phyloP scores from a whole-genome alignment of 2,888 invertebrate species.

The Polia nebulosa region DNA sequence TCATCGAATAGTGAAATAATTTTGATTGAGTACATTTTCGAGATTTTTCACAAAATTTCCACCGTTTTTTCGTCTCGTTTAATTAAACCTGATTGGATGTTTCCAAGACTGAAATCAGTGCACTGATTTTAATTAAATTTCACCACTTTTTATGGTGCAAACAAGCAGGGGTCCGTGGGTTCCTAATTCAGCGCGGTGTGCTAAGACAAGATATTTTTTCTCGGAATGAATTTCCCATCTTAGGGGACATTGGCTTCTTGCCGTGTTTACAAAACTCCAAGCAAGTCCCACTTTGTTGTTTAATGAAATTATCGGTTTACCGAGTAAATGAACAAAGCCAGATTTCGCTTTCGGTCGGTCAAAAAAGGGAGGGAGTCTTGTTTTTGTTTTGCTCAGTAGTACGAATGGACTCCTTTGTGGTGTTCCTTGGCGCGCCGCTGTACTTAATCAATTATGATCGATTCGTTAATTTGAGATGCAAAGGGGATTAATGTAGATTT shows the following conservation, averaged over 20 bases:
- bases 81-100: slow-evolving; percentile 59
- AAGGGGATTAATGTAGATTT: slow-evolving; percentile 77
- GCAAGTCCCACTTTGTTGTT: slow-evolving; percentile 90
- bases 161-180: slow-evolving; percentile 74
- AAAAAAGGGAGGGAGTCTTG: slow-evolving; percentile 84
- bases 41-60: slow-evolving; percentile 28
- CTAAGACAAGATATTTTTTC: slow-evolving; percentile 86
- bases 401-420: slow-evolving; percentile 87
- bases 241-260: slow-evolving; percentile 90
- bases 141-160: slow-evolving; percentile 70
- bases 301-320: slow-evolving; percentile 91
- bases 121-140: slow-evolving; percentile 68
- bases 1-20: slow-evolving; percentile 67
- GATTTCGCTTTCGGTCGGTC: slow-evolving; percentile 88
- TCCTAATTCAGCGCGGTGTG: slow-evolving; percentile 81
- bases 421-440: slow-evolving; percentile 77
- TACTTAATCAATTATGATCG: slow-evolving; percentile 91
- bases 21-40: slow-evolving; percentile 45
- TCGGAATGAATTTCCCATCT: slow-evolving; percentile 89
- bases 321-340: slow-evolving; percentile 91
- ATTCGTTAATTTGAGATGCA: slow-evolving; percentile 88
- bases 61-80: slow-evolving; percentile 36
- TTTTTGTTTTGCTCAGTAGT: slow-evolving; percentile 86
- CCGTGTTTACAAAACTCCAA: slow-evolving; percentile 87
- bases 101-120: slow-evolving; percentile 66